These are phyloP conservation scores for Chelon auratus DNA, from an alignment of 2,797 vertebrate genomes.

Conservation along the genomic window DNA sequence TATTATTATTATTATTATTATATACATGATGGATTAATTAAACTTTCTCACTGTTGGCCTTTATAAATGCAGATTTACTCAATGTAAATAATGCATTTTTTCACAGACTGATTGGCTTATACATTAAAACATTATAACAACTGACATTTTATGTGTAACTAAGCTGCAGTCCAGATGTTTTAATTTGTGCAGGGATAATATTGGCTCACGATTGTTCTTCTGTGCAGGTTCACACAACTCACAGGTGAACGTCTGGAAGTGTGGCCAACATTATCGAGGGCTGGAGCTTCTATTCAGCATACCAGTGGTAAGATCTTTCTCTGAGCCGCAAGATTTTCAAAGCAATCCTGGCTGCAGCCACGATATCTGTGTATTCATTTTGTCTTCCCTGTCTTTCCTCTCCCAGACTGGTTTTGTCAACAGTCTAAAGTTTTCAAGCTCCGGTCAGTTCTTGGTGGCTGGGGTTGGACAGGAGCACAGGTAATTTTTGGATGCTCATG, in stretches of 20 bases:
- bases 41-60: background rate
- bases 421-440: conserved; percentile 92
- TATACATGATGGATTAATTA: background rate
- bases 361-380: background rate
- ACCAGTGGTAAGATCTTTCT: conserved; percentile 88
- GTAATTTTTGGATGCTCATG: conserved; percentile 73
- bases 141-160: background rate
- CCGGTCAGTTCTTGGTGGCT: conserved; percentile 93
- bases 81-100: background rate
- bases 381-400: conserved; percentile 5
- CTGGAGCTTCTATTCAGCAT: conserved; percentile 89
- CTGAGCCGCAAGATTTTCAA: no score
- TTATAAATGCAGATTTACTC: conserved; percentile 2
- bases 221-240: conserved; percentile 91
- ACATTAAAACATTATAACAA: background rate
- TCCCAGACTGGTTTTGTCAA: conserved; percentile 94
- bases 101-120: background rate
- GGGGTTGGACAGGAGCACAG: conserved; percentile 97
- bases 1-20: background rate
- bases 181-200: background rate
- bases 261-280: conserved; percentile 87
- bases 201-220: background rate
- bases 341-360: background rate
- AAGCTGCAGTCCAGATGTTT: background rate
- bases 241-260: conserved; percentile 91